phyloP scores from a whole-genome alignment of 1,140 invertebrate genomes.

The Zaprionus gabonicus region DNA sequence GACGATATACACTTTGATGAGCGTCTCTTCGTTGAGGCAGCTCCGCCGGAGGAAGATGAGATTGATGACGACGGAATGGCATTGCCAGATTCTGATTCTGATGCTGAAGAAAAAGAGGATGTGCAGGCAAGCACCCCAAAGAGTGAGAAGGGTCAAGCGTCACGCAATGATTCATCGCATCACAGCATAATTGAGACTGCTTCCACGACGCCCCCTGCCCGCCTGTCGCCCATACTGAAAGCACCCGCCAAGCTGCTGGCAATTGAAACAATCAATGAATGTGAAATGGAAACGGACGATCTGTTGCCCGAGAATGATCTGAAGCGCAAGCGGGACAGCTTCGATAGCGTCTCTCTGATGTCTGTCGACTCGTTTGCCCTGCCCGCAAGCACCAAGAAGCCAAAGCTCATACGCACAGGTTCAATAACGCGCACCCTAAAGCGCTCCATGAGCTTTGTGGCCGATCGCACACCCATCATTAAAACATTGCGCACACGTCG shows the following conservation, averaged over 20 bases:
- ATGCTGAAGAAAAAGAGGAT: slow-evolving; percentile 52
- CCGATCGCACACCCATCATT: slow-evolving; percentile 72
- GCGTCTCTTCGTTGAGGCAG: slow-evolving; percentile 70
- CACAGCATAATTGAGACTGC: slow-evolving; percentile 19
- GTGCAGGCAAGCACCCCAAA: slow-evolving; percentile 73
- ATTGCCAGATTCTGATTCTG: slow-evolving; percentile 59
- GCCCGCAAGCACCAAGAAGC: slow-evolving; percentile 75
- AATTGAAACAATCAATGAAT: slow-evolving; percentile 57
- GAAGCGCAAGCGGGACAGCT: slow-evolving; percentile 79
- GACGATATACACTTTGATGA: slow-evolving; percentile 78
- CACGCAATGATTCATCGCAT: background rate
- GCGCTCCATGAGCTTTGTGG: slow-evolving; percentile 81
- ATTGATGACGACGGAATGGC: slow-evolving; percentile 26
- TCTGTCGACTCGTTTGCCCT: slow-evolving; percentile 78
- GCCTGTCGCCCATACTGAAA: slow-evolving; percentile 75
- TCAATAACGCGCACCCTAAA: slow-evolving; percentile 76
- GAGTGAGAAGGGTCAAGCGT: slow-evolving; percentile 23
- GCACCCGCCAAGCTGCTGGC: slow-evolving; percentile 31
- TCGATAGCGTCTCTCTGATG: slow-evolving; percentile 77
- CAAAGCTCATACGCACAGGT: slow-evolving; percentile 78
- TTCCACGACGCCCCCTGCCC: slow-evolving; percentile 43
- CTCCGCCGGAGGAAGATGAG: slow-evolving; percentile 8
- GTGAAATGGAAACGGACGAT: slow-evolving; percentile 65
- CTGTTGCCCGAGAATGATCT: slow-evolving; percentile 59
- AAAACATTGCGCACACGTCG: slow-evolving; percentile 75